These are phyloP conservation scores for Ciona savignyi DNA, from an alignment of 23 tunicate genomes.

Conservation along the genomic window DNA sequence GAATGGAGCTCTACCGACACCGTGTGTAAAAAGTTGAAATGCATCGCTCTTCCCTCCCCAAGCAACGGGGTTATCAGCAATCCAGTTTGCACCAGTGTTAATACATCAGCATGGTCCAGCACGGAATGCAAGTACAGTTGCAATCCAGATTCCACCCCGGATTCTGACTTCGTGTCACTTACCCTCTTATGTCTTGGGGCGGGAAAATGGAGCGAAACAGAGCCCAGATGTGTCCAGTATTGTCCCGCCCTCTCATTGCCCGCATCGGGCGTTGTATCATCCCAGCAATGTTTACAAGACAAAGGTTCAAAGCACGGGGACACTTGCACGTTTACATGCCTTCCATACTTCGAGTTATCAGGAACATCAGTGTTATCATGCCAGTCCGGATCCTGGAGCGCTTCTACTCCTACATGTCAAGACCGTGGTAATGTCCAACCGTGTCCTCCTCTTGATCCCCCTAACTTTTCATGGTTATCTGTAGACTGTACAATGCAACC, in stretches of 20 bases:
- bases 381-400: constrained; percentile 18
- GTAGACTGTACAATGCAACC: background rate
- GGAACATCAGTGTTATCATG: constrained; percentile 8
- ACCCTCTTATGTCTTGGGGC: background rate
- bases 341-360: constrained; percentile 8
- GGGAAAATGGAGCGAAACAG: background rate
- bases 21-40: background rate
- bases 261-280: background rate
- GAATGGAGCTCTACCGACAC: background rate
- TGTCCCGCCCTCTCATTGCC: background rate
- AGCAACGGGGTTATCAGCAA: background rate
- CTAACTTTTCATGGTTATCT: too few relatives aligned
- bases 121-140: background rate
- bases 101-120: background rate
- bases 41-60: background rate
- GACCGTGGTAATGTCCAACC: background rate
- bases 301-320: background rate
- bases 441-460: constrained; percentile 9
- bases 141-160: background rate
- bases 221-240: background rate
- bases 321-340: constrained; percentile 16
- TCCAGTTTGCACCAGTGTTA: background rate
- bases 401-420: constrained; percentile 11
- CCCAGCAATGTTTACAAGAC: background rate
- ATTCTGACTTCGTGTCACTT: background rate